Conservation (phyloP, 2,797 vertebrate species). For the Phalloptychus januarius region DNA sequence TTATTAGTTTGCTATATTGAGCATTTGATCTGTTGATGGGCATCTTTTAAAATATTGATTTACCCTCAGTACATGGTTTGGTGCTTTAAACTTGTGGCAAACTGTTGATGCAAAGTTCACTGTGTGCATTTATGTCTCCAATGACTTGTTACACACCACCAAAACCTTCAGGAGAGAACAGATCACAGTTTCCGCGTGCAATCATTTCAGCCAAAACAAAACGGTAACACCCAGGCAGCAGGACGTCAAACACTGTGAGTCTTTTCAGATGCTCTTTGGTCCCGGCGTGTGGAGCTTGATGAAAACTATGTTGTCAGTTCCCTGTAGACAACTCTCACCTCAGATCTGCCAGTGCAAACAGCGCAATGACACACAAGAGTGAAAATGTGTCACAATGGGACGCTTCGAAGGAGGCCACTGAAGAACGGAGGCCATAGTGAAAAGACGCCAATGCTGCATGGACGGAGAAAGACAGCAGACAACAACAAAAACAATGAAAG, state of each 20-base stretch:
- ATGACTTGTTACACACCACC: background rate
- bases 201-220: background rate
- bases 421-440: conserved; percentile 33
- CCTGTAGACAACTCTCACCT: conserved; percentile 26
- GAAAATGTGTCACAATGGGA: conserved; percentile 28
- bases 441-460: conserved; percentile 54
- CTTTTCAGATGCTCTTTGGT: conserved; percentile 3
- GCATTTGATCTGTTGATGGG: background rate
- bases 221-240: background rate
- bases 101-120: background rate
- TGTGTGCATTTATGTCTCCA: background rate
- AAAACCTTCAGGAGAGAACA: background rate
- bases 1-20: no score
- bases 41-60: background rate
- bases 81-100: background rate
- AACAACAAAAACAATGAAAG: conserved; percentile 3
- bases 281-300: background rate
- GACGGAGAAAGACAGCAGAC: conserved; percentile 20
- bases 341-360: conserved; percentile 25
- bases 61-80: background rate
- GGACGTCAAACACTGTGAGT: background rate
- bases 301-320: no score
- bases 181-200: conserved; percentile 8
- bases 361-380: conserved; percentile 6
- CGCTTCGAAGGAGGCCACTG: conserved; percentile 16